These are phyloP conservation scores for Lemur catta DNA, from an alignment of 2,797 vertebrate genomes.

Conservation along the genomic window DNA sequence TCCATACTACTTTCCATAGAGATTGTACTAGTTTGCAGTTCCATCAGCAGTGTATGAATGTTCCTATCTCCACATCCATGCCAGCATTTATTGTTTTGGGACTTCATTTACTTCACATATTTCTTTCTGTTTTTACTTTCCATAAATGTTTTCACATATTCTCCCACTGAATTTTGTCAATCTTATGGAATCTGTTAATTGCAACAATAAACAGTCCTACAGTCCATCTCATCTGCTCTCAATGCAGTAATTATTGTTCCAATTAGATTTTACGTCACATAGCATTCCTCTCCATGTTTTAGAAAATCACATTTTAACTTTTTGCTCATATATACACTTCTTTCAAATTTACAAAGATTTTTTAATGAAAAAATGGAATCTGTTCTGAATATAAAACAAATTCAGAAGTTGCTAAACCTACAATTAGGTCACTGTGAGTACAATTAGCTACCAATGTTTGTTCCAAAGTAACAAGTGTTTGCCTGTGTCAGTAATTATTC, in stretches of 20 bases:
- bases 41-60: no score
- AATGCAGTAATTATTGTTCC: not conserved
- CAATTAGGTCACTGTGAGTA: slow-evolving; percentile 44
- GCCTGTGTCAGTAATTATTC: slow-evolving; percentile 45
- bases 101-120: slow-evolving; percentile 72
- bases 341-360: slow-evolving; percentile 26
- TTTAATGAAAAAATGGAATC: slow-evolving; percentile 42
- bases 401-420: slow-evolving; percentile 31
- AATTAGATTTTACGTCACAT: slow-evolving; percentile 27
- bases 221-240: not conserved
- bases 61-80: no score
- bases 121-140: slow-evolving; percentile 73
- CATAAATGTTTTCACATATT: slow-evolving; percentile 65
- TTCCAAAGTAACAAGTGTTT: slow-evolving; percentile 54
- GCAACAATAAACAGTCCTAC: not conserved
- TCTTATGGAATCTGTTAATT: slow-evolving; percentile 30
- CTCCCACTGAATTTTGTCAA: slow-evolving; percentile 71
- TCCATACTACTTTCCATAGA: no score
- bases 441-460: slow-evolving; percentile 49
- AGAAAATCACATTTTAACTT: slow-evolving; percentile 23
- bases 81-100: no score
- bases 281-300: not conserved
- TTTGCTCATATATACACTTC: slow-evolving; percentile 27
- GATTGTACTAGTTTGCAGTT: no score
- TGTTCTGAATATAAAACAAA: slow-evolving; percentile 41